These are phyloP conservation scores for Myathropa florea DNA, from an alignment of 2,888 invertebrate species.

Conservation along the genomic window DNA sequence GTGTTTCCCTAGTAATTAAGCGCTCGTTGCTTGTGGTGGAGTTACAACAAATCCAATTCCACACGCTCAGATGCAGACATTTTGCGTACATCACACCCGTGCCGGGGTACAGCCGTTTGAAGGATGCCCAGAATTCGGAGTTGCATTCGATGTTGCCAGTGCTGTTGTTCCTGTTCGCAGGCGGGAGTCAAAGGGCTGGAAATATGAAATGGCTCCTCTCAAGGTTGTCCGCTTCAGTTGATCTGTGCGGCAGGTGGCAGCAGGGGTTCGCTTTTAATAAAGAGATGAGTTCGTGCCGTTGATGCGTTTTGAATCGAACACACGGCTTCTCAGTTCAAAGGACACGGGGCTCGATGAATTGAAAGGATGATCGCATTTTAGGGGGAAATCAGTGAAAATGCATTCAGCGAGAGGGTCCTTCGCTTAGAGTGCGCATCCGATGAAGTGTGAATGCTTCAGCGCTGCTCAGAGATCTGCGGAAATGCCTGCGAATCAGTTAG, in stretches of 20 bases:
- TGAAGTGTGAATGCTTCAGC: neutral
- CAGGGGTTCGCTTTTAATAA: neutral
- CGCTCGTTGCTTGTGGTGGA: conserved; percentile 32
- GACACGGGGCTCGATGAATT: neutral
- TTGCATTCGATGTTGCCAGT: neutral
- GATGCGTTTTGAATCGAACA: neutral
- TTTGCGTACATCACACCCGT: conserved; percentile 48
- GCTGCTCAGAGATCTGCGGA: neutral
- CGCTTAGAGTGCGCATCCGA: neutral
- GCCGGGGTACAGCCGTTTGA: conserved; percentile 30
- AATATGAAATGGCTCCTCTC: conserved; percentile 40
- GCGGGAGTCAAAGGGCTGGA: conserved; percentile 46
- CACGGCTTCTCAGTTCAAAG: neutral
- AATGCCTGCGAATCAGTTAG: neutral
- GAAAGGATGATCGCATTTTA: neutral
- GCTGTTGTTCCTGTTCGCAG: conserved; percentile 6
- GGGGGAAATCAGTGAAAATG: too few relatives aligned
- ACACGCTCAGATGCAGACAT: conserved; percentile 50
- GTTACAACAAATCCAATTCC: conserved; percentile 27
- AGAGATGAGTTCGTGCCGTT: neutral
- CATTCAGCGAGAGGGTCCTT: neutral
- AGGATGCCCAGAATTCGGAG: conserved; percentile 12
- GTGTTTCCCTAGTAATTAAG: conserved; percentile 41
- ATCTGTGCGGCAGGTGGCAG: neutral
- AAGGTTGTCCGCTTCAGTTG: conserved; percentile 22